Percentiles rank a stretch among this genome's conserved stretches.
These are phyloP conservation scores for Archaeoteleia sp. DNA, from an alignment of 2,888 invertebrate genomes.

Conservation along the genomic window DNA sequence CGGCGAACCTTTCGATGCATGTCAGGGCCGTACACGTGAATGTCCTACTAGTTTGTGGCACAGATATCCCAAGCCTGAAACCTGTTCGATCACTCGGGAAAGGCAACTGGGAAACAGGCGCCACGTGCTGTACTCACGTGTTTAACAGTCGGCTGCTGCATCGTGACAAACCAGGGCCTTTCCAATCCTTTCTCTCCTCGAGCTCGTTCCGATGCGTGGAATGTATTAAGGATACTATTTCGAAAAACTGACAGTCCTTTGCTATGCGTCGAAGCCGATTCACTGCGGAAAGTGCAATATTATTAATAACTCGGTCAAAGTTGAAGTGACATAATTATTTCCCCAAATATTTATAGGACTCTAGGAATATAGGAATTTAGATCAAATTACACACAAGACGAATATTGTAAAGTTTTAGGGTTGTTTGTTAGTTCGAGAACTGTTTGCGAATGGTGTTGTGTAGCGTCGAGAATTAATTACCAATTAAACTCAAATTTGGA, in stretches of 20 bases:
- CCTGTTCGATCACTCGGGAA: constrained; percentile 25
- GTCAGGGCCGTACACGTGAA: constrained; percentile 64
- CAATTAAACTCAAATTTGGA: too few species aligned
- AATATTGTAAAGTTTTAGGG: too few species aligned
- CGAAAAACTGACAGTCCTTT: constrained; percentile 47
- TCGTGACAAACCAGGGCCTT: constrained; percentile 27
- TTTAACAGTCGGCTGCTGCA: constrained; percentile 9
- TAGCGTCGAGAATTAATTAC: too few species aligned
- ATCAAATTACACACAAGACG: too few species aligned
- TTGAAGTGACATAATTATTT: too few species aligned
- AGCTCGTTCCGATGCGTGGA: constrained; percentile 3
- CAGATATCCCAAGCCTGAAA: constrained; percentile 22
- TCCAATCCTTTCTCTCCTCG: constrained; percentile 50
- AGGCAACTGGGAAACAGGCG: constrained; percentile 32
- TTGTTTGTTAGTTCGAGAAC: too few species aligned
- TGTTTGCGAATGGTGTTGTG: too few species aligned
- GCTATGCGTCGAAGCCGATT: constrained; percentile 50
- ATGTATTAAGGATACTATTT: constrained; percentile 15
- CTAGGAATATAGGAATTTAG: too few species aligned
- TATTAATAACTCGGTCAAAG: too few species aligned
- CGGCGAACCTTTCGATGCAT: constrained; percentile 28
- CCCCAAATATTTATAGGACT: too few species aligned
- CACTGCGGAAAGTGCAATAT: constrained; percentile 20
- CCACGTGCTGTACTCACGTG: constrained; percentile 51
- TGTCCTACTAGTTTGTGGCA: constrained; percentile 56